Conservation (phyloP, 2,888 invertebrate species). For the Brachycybe producta region DNA sequence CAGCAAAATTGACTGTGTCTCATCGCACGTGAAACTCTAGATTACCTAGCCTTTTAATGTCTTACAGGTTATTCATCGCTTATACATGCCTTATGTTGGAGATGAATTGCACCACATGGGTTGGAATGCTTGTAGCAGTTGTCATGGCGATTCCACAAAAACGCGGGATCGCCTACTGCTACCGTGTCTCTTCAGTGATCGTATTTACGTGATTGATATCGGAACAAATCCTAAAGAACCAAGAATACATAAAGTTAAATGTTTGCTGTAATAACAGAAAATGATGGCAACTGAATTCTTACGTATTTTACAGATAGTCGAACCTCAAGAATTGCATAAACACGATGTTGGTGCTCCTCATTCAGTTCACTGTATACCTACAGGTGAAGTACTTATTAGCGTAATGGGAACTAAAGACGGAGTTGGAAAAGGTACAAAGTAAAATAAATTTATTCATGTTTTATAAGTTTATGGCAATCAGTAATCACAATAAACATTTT, state of each 20-base stretch:
- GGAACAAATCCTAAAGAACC: slow-evolving; percentile 59
- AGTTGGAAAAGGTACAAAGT: slow-evolving; percentile 56
- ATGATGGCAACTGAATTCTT: too few species aligned
- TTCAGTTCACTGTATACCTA: slow-evolving; percentile 83
- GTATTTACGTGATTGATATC: slow-evolving; percentile 72
- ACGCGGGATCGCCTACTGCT: slow-evolving; percentile 66
- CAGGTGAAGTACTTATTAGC: slow-evolving; percentile 89
- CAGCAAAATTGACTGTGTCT: too few species aligned
- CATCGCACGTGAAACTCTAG: too few species aligned
- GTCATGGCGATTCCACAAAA: slow-evolving; percentile 45
- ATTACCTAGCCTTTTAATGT: background rate
- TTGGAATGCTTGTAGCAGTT: slow-evolving; percentile 95
- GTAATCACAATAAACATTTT: background rate
- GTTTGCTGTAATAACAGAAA: too few species aligned
- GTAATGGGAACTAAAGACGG: slow-evolving; percentile 81
- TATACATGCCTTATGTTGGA: slow-evolving; percentile 57
- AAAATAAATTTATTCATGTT: background rate
- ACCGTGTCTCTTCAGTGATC: slow-evolving; percentile 65
- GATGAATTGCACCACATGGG: slow-evolving; percentile 93
- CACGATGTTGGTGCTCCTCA: slow-evolving; percentile 75
- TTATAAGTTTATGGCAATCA: background rate
- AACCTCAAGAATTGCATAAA: slow-evolving; percentile 42
- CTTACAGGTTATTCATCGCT: slow-evolving; percentile 67
- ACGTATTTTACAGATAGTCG: slow-evolving; percentile 12
- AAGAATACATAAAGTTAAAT: slow-evolving; percentile 55